Percentiles rank a stretch among this genome's conserved stretches.
These are phyloP conservation scores for Chironomus tepperi DNA, from an alignment of 1,140 invertebrate genomes.

Conservation along the genomic window DNA sequence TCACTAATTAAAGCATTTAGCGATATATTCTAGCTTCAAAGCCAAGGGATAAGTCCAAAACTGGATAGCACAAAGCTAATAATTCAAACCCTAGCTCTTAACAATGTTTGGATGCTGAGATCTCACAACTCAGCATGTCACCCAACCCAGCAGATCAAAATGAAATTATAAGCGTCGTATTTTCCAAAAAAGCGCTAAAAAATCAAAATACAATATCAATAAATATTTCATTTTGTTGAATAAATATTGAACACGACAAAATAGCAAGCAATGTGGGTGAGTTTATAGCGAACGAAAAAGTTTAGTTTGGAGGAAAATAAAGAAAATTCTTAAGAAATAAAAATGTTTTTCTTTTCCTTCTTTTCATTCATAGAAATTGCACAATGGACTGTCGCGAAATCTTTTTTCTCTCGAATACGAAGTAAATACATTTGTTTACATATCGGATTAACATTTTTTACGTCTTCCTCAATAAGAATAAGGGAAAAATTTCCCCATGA, in stretches of 20 bases:
- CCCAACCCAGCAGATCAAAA: no score
- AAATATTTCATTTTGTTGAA: slow-evolving; percentile 20
- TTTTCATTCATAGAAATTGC: background rate
- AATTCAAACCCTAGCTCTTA: no score
- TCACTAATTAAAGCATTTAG: no score
- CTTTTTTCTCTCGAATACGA: background rate
- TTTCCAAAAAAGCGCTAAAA: background rate
- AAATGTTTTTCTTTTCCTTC: slow-evolving; percentile 22
- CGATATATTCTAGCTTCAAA: no score
- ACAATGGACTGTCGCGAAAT: slow-evolving; percentile 5
- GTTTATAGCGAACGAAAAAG: background rate
- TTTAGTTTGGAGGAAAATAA: background rate
- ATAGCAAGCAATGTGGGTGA: no score
- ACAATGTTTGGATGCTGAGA: no score
- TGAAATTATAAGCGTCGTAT: no score
- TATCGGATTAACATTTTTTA: slow-evolving; percentile 10
- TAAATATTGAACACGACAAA: background rate
- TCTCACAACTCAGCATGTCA: no score
- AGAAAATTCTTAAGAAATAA: background rate
- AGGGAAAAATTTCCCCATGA: background rate
- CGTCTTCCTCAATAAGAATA: background rate
- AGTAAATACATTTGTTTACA: slow-evolving; percentile 23
- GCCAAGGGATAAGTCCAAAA: no score
- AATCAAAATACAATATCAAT: slow-evolving; percentile 24
- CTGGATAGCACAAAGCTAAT: no score